Base-by-base conservation (phyloP, 2,888 invertebrate genomes). In the Chalcosyrphus nemorum region DNA sequence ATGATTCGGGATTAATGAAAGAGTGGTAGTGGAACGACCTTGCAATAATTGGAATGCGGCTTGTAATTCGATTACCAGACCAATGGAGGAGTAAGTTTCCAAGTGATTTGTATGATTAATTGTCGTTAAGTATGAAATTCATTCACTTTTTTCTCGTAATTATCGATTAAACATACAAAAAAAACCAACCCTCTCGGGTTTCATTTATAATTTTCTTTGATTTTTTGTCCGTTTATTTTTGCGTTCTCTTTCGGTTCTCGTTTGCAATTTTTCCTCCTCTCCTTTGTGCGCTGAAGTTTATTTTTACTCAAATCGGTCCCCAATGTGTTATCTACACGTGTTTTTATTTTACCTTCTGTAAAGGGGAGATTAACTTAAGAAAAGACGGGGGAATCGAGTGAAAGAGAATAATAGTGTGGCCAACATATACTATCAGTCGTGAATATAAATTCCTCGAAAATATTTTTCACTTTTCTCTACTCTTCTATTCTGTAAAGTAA, bases 21-120 rank as follows among this genome's bases (percentile, higher is more conserved):
- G 43, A 65, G 52, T 27, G 24, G 4, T 6, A 71, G 7, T 52
- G 15, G 59, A 47, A 17, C 32, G 21, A 19, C 17, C 21, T 24
- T 24, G 24, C 4, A 43, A 50, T 29, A 59, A 63, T 80, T 78
- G 66, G 74, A 74, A 84, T 84, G 84, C 80, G 43, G 80, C 80
- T 80, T 74, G 50, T 59, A 65, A 80, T 63, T 65, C 80, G 43
- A 75, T 68, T 61, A 47, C 43, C 47, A 68, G 41, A 63, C 50
- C 66, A 84, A 84, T 84, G 84, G 84, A 80, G 52, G 84, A 80
- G 84, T 84, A 80, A 84, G 84, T 80, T 17, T 15, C 0, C n/a
- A 6, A 35, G 5, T 32, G 35, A 19, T 15, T 75, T 17, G 9
- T 4, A 27, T 43, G 11, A 15, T 13, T 45, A 11, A 5, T 11